phyloP scores from a whole-genome alignment of 2,113 vertebrate species.

The Felis chaus region DNA sequence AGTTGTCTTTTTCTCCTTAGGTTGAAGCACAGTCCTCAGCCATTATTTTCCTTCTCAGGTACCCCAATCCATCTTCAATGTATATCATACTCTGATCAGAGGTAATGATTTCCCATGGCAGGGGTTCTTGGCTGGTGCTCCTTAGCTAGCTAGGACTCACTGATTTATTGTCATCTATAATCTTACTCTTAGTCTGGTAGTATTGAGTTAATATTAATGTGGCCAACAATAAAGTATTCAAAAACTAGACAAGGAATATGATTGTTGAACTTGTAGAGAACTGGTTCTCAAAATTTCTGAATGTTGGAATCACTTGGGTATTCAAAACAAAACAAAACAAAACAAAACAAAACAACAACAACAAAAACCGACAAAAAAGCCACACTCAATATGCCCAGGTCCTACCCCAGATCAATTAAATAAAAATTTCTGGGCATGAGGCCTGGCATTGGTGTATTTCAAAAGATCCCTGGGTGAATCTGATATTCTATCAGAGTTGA shows the following conservation, averaged over 20 bases:
- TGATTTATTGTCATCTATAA: background rate
- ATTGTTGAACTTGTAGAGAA: background rate
- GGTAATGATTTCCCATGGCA: background rate
- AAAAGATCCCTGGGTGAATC: background rate
- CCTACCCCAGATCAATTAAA: background rate
- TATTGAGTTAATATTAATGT: constrained; percentile 30
- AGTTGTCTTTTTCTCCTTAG: background rate
- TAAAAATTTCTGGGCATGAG: background rate
- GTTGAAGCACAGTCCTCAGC: background rate
- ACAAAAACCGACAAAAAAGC: too few relatives aligned
- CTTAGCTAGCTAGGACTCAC: background rate
- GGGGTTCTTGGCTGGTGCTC: background rate
- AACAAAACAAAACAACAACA: too few relatives aligned
- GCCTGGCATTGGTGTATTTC: background rate
- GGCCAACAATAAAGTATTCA: background rate
- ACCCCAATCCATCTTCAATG: background rate
- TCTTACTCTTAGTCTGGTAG: background rate
- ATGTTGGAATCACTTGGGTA: background rate
- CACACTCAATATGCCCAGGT: background rate
- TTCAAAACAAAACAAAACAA: background rate
- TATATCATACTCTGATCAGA: background rate
- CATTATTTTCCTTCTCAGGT: background rate
- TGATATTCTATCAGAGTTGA: background rate
- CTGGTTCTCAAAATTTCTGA: background rate
- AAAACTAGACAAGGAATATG: background rate